Percentiles rank a stretch among this genome's conserved stretches.
phyloP scores from a whole-genome alignment of 2,113 vertebrate genomes.

The Amphilophus citrinellus region DNA sequence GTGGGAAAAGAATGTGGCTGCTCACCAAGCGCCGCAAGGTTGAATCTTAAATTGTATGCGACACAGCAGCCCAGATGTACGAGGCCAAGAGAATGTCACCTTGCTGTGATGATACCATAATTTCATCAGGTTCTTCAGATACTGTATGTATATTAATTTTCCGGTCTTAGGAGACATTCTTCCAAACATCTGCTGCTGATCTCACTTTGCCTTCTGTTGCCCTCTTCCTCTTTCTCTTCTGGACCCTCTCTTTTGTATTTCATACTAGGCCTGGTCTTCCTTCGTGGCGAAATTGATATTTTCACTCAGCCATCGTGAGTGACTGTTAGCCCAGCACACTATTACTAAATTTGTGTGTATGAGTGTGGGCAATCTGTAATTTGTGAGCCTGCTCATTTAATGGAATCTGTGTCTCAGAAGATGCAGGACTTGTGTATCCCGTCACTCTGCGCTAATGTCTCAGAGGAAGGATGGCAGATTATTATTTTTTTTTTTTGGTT shows the following conservation, averaged over 20 bases:
- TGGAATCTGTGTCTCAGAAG: constrained; percentile 52
- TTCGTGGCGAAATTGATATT: constrained; percentile 37
- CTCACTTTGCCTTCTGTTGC: constrained; percentile 28
- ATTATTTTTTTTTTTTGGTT: constrained; percentile 29
- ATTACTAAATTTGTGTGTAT: constrained; percentile 41
- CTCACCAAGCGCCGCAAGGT: constrained; percentile 46
- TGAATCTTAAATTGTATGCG: constrained; percentile 46
- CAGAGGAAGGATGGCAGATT: constrained; percentile 67
- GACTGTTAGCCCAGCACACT: constrained; percentile 22
- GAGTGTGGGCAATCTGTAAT: constrained; percentile 31
- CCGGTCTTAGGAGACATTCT: constrained; percentile 23
- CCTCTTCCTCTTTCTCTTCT: constrained; percentile 7
- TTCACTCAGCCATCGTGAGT: constrained; percentile 28
- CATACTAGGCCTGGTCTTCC: constrained; percentile 36
- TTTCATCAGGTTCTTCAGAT: constrained; percentile 65
- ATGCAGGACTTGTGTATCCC: constrained; percentile 49
- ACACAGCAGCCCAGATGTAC: constrained; percentile 67
- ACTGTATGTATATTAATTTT: constrained; percentile 52
- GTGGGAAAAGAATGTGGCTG: constrained; percentile 2
- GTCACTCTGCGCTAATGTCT: constrained; percentile 58
- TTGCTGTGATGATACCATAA: constrained; percentile 66
- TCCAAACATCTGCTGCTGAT: constrained; percentile 61
- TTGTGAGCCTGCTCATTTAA: constrained; percentile 55
- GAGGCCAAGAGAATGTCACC: constrained; percentile 69
- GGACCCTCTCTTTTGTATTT: constrained; percentile 16